These are phyloP conservation scores for Luidia sarsii DNA, from an alignment of 53 echinoderm and acorn worm species.

Conservation along the genomic window DNA sequence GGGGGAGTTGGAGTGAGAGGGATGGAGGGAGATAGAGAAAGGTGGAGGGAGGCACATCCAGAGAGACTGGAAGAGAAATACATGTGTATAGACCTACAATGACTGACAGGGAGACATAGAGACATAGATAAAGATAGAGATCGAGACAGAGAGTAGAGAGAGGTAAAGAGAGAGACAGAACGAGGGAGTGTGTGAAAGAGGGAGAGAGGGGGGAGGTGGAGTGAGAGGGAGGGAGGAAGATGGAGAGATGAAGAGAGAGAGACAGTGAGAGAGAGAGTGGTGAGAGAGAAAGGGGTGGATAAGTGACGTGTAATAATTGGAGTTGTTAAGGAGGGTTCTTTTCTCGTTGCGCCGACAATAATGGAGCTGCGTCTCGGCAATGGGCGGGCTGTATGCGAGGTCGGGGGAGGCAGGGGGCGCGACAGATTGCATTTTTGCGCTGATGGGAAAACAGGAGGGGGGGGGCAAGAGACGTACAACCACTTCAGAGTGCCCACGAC, in stretches of 20 bases:
- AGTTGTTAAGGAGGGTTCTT: constrained; percentile 54
- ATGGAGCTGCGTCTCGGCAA: constrained; percentile 37
- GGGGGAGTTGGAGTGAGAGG: constrained; percentile 36
- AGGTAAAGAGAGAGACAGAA: constrained; percentile 1
- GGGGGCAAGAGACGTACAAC: no score
- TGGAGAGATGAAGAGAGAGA: not conserved
- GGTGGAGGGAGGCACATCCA: no score
- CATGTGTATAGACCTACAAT: no score
- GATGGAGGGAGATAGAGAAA: not conserved
- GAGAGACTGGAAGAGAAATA: no score
- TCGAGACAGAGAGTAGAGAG: not conserved
- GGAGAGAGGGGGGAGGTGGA: not conserved
- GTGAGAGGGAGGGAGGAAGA: not conserved
- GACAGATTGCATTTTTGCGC: constrained; percentile 43
- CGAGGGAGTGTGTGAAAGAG: constrained; percentile 44
- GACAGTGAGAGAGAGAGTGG: not conserved
- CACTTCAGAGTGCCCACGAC: no score
- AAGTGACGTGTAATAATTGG: constrained; percentile 45
- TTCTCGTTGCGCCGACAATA: constrained; percentile 47
- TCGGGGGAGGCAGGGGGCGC: constrained; percentile 15
- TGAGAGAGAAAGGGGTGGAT: not conserved
- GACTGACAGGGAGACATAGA: not conserved
- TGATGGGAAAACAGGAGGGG: no score
- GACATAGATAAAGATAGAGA: not conserved
- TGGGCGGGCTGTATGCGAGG: not conserved